These are phyloP conservation scores for Andrena fulva DNA, from an alignment of 2,888 invertebrate species.

Conservation along the genomic window DNA sequence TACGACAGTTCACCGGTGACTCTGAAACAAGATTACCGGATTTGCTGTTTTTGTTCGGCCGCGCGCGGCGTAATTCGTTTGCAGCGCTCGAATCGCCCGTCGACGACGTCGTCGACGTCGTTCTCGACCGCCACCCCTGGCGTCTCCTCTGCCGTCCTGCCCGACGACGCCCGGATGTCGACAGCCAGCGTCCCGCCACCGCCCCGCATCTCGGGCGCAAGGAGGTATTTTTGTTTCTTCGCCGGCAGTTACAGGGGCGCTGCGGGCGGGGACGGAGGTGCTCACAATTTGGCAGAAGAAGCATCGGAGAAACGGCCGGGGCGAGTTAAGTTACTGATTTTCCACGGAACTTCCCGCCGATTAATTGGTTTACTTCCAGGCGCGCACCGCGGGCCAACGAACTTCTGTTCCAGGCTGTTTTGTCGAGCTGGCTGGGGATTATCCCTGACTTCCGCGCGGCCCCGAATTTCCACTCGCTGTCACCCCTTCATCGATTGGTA, in stretches of 20 bases:
- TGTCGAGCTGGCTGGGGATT: slow-evolving; percentile 55
- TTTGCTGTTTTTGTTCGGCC: slow-evolving; percentile 76
- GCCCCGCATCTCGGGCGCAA: background rate
- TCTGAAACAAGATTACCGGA: slow-evolving; percentile 78
- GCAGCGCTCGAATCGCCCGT: slow-evolving; percentile 74
- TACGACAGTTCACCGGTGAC: slow-evolving; percentile 70
- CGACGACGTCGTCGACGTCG: slow-evolving; percentile 42
- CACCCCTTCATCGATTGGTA: background rate
- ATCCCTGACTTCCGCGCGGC: slow-evolving; percentile 21
- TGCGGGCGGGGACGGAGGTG: slow-evolving; percentile 31
- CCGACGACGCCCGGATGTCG: slow-evolving; percentile 72
- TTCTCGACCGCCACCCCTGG: slow-evolving; percentile 33
- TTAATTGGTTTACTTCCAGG: slow-evolving; percentile 79
- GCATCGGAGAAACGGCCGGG: slow-evolving; percentile 50
- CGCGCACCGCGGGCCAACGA: slow-evolving; percentile 73
- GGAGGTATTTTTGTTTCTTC: slow-evolving; percentile 67
- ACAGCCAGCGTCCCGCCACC: slow-evolving; percentile 51
- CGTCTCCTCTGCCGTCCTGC: slow-evolving; percentile 27
- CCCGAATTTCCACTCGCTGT: background rate
- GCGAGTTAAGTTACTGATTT: slow-evolving; percentile 76
- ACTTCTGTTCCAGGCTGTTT: slow-evolving; percentile 70
- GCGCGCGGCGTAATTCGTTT: slow-evolving; percentile 75
- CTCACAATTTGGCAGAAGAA: slow-evolving; percentile 75
- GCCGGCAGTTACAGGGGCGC: slow-evolving; percentile 33
- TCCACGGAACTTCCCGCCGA: slow-evolving; percentile 72